Conservation (phyloP, 2,113 vertebrate species). For the Himantopus leucocephalus region DNA sequence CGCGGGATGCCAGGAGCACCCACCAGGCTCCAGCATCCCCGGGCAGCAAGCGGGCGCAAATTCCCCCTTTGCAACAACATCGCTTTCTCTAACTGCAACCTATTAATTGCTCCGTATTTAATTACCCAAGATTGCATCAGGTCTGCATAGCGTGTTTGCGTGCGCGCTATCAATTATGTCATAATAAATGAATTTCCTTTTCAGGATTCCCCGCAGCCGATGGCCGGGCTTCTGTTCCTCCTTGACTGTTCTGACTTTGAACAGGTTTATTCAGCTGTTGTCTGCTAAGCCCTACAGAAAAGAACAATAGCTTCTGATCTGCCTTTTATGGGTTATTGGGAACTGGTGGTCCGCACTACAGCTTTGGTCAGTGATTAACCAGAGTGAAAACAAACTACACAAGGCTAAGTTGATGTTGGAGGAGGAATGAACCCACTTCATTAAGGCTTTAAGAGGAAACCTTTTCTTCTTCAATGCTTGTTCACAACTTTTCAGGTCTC, state of each 20-base stretch:
- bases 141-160: slow-evolving; percentile 43
- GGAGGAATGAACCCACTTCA: slow-evolving; percentile 95
- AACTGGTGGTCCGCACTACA: slow-evolving; percentile 92
- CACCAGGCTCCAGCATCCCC: not conserved
- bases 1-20: not conserved
- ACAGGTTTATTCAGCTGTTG: slow-evolving; percentile 97
- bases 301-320: slow-evolving; percentile 95
- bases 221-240: slow-evolving; percentile 72
- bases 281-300: slow-evolving; percentile 91
- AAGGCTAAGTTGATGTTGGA: slow-evolving; percentile 92
- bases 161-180: slow-evolving; percentile 80
- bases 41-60: slow-evolving; percentile 14
- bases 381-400: slow-evolving; percentile 96
- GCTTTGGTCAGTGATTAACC: slow-evolving; percentile 96
- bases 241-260: slow-evolving; percentile 88
- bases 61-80: slow-evolving; percentile 36
- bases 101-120: slow-evolving; percentile 65
- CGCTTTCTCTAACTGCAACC: not conserved
- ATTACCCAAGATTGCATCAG: slow-evolving; percentile 61
- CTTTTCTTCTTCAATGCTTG: slow-evolving; percentile 90
- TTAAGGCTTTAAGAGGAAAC: slow-evolving; percentile 94
- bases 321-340: slow-evolving; percentile 96
- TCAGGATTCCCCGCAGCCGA: slow-evolving; percentile 76
- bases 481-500: slow-evolving; percentile 94
- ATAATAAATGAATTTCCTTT: slow-evolving; percentile 86